A percentile compares a stretch with the other conserved stretches of the same genome.
These are phyloP conservation scores for Galerucella calmariensis DNA, from an alignment of 2,888 invertebrate species.

Conservation along the genomic window DNA sequence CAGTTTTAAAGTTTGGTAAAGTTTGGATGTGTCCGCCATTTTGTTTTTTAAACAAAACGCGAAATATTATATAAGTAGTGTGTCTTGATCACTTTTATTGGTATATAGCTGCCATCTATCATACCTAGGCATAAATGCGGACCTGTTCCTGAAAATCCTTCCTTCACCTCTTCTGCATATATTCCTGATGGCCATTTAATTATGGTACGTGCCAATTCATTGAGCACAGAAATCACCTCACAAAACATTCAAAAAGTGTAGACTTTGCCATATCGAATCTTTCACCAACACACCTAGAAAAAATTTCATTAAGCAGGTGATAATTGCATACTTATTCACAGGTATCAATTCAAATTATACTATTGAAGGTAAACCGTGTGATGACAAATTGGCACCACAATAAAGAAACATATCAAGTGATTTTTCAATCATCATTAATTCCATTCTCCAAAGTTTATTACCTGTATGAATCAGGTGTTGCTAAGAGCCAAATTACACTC, in stretches of 20 bases:
- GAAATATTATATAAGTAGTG: too few relatives aligned
- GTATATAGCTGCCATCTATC: too few relatives aligned
- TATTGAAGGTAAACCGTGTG: too few relatives aligned
- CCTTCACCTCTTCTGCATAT: conserved; percentile 22
- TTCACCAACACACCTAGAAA: conserved; percentile 38
- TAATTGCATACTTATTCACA: conserved; percentile 4
- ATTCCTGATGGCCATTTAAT: conserved; percentile 42
- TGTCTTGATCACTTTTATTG: too few relatives aligned
- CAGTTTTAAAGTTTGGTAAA: too few relatives aligned
- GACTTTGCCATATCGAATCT: conserved; percentile 39
- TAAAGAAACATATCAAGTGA: background rate
- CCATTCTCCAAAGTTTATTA: background rate
- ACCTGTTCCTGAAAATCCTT: conserved; percentile 26
- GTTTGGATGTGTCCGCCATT: too few relatives aligned
- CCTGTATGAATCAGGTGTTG: background rate
- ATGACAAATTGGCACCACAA: too few relatives aligned
- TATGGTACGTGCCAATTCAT: conserved; percentile 14
- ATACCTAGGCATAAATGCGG: conserved; percentile 8
- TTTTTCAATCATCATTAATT: background rate
- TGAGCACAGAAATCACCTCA: conserved; percentile 10
- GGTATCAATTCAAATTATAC: too few relatives aligned
- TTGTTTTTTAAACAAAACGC: too few relatives aligned
- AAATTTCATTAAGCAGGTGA: conserved; percentile 1
- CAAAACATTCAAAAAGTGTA: conserved; percentile 35
- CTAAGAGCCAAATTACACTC: background rate